Base-by-base conservation (phyloP, 1,140 invertebrate genomes). In the Augochlora pura region DNA sequence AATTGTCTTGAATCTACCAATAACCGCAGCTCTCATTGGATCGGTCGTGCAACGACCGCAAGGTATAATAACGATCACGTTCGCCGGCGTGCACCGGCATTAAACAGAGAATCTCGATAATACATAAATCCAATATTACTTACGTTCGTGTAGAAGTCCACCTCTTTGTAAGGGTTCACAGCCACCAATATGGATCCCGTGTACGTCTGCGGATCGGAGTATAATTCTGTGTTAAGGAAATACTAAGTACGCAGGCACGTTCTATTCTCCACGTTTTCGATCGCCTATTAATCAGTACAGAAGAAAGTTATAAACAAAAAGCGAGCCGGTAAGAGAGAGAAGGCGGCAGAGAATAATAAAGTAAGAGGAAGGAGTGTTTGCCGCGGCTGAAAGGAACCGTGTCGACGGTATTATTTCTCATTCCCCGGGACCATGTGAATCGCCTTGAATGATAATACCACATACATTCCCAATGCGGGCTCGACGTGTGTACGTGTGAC, bases 151-250 rank as follows among this genome's bases (percentile, higher is more conserved):
- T 99, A 99, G 90, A 97, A 97, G 89, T 96, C 96, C 86, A 99
- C 94, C 86, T 97, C 96, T 93, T 98, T 98, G 94, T 99, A 99
- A 0, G 98, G 98, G 93, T 99, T 99, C 73, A 99, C 98, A 83
- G 98, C 98, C 80, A 99, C 96, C 83, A 99, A 94, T 91, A 99
- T 99, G 77, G 97, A 98, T 85, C 98, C 98, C 73, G 96, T 97
- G 92, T 97, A 97, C 60, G 97, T 98, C 97, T 98, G 93, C 91
- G 16, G 46, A 42, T 27, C 46, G 16, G 16, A 69, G 52, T 64
- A 81, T 46, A 46, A 81, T 60, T 65, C 77, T 88, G 57, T 80
- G 90, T 95, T 94, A 95, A 96, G 94, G 94, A 95, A 80, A 86
- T 63, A 21, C 7, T 7, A 12, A n/a, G 23, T 25, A 59, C 57